phyloP scores from a whole-genome alignment of 1,140 invertebrate species.

The Atta texana region DNA sequence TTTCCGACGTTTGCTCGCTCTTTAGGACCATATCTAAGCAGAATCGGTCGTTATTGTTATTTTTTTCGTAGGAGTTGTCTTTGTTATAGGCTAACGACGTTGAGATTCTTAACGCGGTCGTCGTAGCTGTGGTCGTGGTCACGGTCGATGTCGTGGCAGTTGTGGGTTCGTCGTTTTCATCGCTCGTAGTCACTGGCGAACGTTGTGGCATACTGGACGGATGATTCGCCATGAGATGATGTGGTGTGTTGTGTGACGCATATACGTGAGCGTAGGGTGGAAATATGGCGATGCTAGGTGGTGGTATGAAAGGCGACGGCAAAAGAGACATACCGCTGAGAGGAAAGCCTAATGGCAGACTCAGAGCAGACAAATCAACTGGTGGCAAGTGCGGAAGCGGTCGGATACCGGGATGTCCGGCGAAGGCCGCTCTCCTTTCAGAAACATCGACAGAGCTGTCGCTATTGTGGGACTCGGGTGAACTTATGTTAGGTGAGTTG shows the following conservation, averaged over 20 bases:
- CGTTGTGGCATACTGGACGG: constrained; percentile 52
- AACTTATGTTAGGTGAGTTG: constrained; percentile 90
- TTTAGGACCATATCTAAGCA: constrained; percentile 91
- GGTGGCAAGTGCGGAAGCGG: constrained; percentile 77
- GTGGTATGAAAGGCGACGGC: constrained; percentile 89
- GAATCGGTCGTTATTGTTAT: constrained; percentile 89
- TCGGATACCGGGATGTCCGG: constrained; percentile 79
- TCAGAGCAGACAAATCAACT: constrained; percentile 72
- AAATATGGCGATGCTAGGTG: constrained; percentile 88
- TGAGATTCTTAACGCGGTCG: constrained; percentile 57
- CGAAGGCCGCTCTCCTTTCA: constrained; percentile 85
- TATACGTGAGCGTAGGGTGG: constrained; percentile 83
- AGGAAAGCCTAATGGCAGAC: constrained; percentile 77
- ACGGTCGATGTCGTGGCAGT: constrained; percentile 54
- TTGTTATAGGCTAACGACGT: constrained; percentile 57
- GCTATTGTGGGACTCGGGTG: constrained; percentile 92
- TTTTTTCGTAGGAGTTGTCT: constrained; percentile 49
- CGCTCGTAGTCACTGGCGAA: constrained; percentile 51
- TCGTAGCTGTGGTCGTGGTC: constrained; percentile 41
- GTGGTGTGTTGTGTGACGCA: constrained; percentile 83
- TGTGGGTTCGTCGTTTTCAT: constrained; percentile 35
- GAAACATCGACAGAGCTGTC: constrained; percentile 90
- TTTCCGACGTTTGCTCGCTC: constrained; percentile 87
- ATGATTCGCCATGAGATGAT: constrained; percentile 87
- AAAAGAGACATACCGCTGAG: constrained; percentile 85